Evolutionary conservation across 2,113 vertebrate species (phyloP), one percentile per base, ranked within the genome.

Genomic region (Tetrax tetrax): DNA sequence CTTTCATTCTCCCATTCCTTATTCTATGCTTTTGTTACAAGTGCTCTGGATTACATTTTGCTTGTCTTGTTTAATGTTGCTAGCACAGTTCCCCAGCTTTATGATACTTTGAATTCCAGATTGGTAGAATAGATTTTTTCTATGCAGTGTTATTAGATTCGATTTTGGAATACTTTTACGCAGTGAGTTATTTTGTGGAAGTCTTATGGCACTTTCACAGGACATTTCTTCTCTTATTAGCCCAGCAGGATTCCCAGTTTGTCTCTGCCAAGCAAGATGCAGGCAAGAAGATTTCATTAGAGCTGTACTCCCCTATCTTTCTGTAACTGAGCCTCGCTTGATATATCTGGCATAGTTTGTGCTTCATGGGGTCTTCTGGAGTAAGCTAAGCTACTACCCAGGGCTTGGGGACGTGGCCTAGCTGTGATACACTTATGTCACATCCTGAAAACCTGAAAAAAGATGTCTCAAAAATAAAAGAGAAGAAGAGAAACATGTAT

Each of bases 81-180:
- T 94, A 43, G 74, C 89, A 93, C 83, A 95, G 94, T 97, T 91
- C 83, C 80, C 66, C 75, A 57, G 87, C 92, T 97, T 97, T 98
- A 97, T 89, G 96, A 97, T 96, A 88, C 66, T 96, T 98, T 97
- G 96, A 91, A 91, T 97, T 97, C 95, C 89, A 96, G 96, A 81
- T 93, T 76, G 81, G 56, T 93, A 87, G 83, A 97, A 98, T 97
- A 87, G 98, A 98, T 98, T 98, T 97, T 97, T 97, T 96, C 91
- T 92, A 85, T 93, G 51, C 35, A 61, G 65, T 83, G 94, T 97
- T 98, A 98, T 98, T 98, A 97, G 93, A 94, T 98, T 98, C 45
- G 68, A 98, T 98, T 98, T 98, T 98, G 86, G 97, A 97, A 97
- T 97, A 96, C 63, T 95, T 97, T 96, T 92, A 96, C 74, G 77